Evolutionary conservation across 2,797 vertebrate species (phyloP).

Genomic region (Leuciscus waleckii): DNA sequence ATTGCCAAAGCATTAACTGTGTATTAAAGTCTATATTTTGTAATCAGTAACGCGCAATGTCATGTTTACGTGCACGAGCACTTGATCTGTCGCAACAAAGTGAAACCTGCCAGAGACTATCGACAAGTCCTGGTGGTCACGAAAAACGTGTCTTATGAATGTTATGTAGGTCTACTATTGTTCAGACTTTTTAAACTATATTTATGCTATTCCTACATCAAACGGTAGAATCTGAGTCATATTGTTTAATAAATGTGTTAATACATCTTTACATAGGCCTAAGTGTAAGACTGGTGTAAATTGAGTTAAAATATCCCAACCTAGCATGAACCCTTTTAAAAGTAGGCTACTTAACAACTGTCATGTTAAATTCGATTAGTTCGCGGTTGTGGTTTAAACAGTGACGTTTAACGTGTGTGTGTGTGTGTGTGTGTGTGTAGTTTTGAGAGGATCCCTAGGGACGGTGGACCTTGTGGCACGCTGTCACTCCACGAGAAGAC

Average conservation of each 20-base stretch:
- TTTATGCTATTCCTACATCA: neutral
- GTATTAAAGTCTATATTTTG: neutral
- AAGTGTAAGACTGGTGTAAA: neutral
- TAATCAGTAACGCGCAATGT: constrained; percentile 12
- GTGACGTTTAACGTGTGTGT: neutral
- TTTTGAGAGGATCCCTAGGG: constrained; percentile 60
- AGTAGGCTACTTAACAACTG: neutral
- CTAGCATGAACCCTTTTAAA: neutral
- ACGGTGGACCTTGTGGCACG: constrained; percentile 35
- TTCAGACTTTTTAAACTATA: neutral
- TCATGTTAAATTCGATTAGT: neutral
- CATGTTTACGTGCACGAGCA: constrained; percentile 18
- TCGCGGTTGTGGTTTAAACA: neutral
- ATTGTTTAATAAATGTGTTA: neutral
- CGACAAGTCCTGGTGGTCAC: neutral
- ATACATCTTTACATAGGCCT: neutral
- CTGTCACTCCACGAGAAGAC: constrained; percentile 50
- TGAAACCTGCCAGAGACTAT: constrained; percentile 37
- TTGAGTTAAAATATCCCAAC: neutral
- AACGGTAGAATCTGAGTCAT: neutral
- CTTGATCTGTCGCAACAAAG: constrained; percentile 20
- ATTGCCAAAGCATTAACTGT: neutral
- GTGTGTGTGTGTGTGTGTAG: neutral
- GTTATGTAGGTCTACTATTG: neutral
- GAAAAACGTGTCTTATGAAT: neutral